phyloP scores from a whole-genome alignment of 2,888 invertebrate genomes.

The Myopa tessellatipennis region DNA sequence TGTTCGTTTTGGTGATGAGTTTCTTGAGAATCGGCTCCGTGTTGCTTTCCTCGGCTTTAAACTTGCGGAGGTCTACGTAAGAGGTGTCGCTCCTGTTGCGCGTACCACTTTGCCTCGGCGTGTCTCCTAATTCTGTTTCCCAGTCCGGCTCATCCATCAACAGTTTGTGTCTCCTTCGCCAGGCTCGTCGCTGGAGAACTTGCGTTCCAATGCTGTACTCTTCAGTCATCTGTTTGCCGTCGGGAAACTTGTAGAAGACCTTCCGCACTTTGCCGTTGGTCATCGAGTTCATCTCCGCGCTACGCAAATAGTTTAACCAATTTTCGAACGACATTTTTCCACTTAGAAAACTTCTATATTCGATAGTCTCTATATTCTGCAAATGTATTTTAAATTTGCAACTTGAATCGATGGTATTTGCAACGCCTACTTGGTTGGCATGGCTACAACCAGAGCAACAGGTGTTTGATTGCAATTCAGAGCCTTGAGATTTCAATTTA shows the following conservation, averaged over 20 bases:
- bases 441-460: no score
- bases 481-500: no score
- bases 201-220: conserved; percentile 84
- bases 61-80: conserved; percentile 47
- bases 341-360: no score
- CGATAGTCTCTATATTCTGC: no score
- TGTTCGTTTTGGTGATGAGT: conserved; percentile 77
- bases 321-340: conserved; percentile 60
- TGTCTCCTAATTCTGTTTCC: conserved; percentile 86
- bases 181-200: conserved; percentile 79
- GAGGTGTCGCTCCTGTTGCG: conserved; percentile 33
- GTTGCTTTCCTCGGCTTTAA: conserved; percentile 58
- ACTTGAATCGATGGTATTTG: conserved; percentile 33
- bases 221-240: conserved; percentile 87
- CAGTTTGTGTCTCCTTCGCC: conserved; percentile 75
- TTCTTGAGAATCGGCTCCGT: conserved; percentile 76
- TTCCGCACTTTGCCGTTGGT: conserved; percentile 77
- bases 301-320: conserved; percentile 72
- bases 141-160: conserved; percentile 79
- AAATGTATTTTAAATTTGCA: neutral
- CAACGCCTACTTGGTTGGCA: no score
- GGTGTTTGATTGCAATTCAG: no score
- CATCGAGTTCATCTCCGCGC: conserved; percentile 74
- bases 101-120: conserved; percentile 54
- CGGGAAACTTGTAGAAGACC: conserved; percentile 84